phyloP scores from a whole-genome alignment of 2,113 vertebrate species.

The Tachysurus vachellii region DNA sequence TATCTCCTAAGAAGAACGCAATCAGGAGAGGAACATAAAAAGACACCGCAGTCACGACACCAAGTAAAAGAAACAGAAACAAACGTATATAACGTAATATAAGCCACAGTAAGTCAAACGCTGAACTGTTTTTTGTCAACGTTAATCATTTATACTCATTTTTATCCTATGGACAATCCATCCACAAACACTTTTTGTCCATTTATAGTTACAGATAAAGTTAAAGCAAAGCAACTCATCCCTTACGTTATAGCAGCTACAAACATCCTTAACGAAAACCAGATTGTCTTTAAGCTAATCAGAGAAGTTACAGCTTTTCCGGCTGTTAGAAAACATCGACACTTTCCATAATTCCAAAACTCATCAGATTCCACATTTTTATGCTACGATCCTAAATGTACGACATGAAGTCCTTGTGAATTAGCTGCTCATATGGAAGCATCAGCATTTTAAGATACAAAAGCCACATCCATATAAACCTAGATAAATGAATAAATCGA shows the following conservation, averaged over 20 bases:
- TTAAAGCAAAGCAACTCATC: neutral
- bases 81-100: no score
- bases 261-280: neutral
- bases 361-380: neutral
- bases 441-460: neutral
- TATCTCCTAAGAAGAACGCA: neutral
- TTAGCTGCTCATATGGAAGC: neutral
- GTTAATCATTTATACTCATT: neutral
- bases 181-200: neutral
- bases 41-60: neutral
- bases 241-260: neutral
- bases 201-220: neutral
- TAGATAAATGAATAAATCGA: neutral
- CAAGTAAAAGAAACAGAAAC: neutral
- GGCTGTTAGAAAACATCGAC: neutral
- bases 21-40: neutral
- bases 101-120: no score
- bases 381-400: neutral
- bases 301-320: neutral
- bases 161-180: no score
- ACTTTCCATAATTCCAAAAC: neutral
- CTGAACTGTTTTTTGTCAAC: no score
- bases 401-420: neutral
- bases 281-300: no score
- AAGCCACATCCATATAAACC: neutral